Evolutionary conservation across 2,797 vertebrate species (phyloP).

Genomic region (Emydoidea blandingii): DNA sequence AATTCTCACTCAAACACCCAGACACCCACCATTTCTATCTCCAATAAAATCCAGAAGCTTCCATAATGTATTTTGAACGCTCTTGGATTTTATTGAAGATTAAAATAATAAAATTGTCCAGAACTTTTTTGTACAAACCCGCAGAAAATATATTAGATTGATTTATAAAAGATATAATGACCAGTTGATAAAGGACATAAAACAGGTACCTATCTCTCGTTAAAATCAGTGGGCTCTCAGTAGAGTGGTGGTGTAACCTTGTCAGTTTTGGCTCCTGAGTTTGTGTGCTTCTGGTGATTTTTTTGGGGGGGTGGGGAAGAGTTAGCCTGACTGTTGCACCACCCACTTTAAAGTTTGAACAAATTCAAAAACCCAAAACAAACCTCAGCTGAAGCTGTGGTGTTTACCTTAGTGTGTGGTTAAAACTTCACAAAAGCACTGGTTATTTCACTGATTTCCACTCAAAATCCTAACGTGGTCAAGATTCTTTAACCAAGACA

Average conservation of each 20-base stretch:
- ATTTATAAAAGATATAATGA: neutral
- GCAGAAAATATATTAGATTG: neutral
- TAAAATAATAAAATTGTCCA: neutral
- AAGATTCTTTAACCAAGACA: neutral
- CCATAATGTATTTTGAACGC: accelerated
- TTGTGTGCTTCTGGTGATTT: neutral
- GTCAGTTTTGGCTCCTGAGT: neutral
- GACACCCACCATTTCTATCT: neutral
- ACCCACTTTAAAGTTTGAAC: neutral
- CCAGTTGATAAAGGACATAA: constrained; percentile 1
- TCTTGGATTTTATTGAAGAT: accelerated
- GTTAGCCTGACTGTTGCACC: neutral
- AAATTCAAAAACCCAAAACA: neutral
- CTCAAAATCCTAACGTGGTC: neutral
- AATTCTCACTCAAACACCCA: neutral
- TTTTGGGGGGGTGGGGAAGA: too few relatives aligned
- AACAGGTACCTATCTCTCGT: neutral
- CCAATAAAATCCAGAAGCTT: neutral
- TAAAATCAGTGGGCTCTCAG: neutral
- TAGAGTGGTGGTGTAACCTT: neutral
- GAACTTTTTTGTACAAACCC: neutral
- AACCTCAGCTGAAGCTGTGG: neutral
- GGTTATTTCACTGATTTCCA: neutral
- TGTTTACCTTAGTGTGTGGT: neutral
- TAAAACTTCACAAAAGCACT: neutral